Base-by-base conservation (phyloP, 2,113 vertebrate species). In the Vulpes vulpes region DNA sequence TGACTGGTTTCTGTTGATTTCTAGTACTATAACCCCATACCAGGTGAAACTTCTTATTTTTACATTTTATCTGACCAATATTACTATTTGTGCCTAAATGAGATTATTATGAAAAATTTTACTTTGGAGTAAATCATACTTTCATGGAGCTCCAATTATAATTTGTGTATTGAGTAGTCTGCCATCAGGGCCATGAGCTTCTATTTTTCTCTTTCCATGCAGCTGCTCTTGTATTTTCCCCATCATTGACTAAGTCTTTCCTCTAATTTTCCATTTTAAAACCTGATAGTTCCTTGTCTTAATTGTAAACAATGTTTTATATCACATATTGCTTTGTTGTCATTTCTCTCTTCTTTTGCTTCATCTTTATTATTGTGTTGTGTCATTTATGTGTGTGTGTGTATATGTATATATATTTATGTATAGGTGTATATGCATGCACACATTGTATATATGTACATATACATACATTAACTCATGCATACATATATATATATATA, bases 1-100 rank as follows among this genome's bases (percentile, higher is more conserved):
- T 81, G 53, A 71, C 96, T 85, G 59, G 43, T 30, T 94, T 88
- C 38, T 94, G 64, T 91, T 97, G 76, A 94, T 94, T 95, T 96
- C 55, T 92, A 85, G 57, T 38, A 5, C 64, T 81, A 71, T 91
- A 93, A 81, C 11, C 30, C 35, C 22, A 85, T 51, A 49, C 76
- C 88, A 81, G 89, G 88, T 90, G 35, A 98, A 97, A 83, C 38
- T 76, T 87, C 38, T 30, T 14, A 69, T 35, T 95, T 95, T 83
- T 38, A 86, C 22, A 60, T 91, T 91, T 92, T 96, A 84, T 94
- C 73, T 65, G 55, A 82, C 38, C 23, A 86, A 16, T 88, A 65
- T 90, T 98, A 95, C 74, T 95, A 95, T 95, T 81, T 87, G 9
- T 92, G 49, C 27, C 49, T 89, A 96, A 95, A 80, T 71, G 43